Evolutionary conservation across 2,113 vertebrate species (phyloP).

Genomic region (Chauna torquata): DNA sequence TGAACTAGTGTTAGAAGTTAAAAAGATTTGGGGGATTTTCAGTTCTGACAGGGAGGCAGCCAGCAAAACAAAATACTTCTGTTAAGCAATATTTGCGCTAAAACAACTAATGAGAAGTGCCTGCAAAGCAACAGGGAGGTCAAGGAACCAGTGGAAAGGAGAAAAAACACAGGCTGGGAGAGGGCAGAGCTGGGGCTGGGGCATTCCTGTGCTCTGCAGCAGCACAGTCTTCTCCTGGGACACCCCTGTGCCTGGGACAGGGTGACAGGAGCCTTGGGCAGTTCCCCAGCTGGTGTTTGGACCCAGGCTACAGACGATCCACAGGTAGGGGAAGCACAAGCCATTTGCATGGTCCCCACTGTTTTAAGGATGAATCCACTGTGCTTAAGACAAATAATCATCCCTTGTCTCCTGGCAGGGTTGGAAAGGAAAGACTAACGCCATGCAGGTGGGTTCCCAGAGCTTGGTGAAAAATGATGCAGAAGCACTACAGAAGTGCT

Average conservation of each 20-base stretch:
- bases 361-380: neutral
- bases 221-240: neutral
- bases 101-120: neutral
- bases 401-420: neutral
- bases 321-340: neutral
- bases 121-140: neutral
- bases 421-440: neutral
- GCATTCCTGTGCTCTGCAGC: neutral
- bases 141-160: neutral
- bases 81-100: neutral
- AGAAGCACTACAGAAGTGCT: neutral
- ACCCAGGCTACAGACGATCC: neutral
- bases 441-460: neutral
- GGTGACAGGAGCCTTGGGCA: neutral
- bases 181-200: neutral
- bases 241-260: neutral
- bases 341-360: neutral
- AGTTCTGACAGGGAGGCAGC: neutral
- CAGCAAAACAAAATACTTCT: neutral
- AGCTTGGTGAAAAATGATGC: neutral
- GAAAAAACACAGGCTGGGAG: neutral
- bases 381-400: neutral
- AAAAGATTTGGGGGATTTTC: neutral
- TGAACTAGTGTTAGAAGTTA: accelerated
- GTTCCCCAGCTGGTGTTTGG: neutral